Percentiles rank a stretch among this genome's conserved stretches.
Evolutionary conservation across 2,888 invertebrate genomes (phyloP).

Genomic region (Phortica magna): DNA sequence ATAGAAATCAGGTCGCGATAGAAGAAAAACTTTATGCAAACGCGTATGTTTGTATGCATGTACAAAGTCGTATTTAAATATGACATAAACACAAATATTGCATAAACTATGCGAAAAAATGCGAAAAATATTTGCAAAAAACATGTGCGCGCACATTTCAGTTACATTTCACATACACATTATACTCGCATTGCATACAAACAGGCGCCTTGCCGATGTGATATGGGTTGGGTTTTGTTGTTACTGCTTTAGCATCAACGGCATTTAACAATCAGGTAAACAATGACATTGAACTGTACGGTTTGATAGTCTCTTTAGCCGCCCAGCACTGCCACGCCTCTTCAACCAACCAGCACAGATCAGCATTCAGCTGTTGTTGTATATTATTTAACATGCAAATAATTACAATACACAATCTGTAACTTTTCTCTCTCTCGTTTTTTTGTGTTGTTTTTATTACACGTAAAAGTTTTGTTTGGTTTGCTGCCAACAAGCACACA

Average conservation of each 20-base stretch:
- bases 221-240: not conserved
- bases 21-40: not conserved
- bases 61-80: conserved; percentile 5
- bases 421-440: conserved; percentile 8
- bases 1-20: too few species aligned
- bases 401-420: conserved; percentile 54
- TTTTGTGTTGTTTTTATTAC: not conserved
- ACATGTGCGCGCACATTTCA: not conserved
- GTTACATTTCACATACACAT: not conserved
- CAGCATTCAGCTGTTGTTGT: conserved; percentile 24
- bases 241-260: not conserved
- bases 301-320: not conserved
- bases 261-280: conserved; percentile 31
- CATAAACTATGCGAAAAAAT: conserved; percentile 22
- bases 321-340: not conserved
- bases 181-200: not conserved
- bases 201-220: not conserved
- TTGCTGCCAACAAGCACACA: conserved; percentile 12
- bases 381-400: conserved; percentile 59
- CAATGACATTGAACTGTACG: conserved; percentile 23
- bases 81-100: conserved; percentile 30
- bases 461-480: conserved; percentile 14
- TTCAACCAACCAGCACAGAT: not conserved
- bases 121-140: not conserved
- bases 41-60: not conserved